Conservation (phyloP, 2,113 vertebrate species). For the Cinclus cinclus region DNA sequence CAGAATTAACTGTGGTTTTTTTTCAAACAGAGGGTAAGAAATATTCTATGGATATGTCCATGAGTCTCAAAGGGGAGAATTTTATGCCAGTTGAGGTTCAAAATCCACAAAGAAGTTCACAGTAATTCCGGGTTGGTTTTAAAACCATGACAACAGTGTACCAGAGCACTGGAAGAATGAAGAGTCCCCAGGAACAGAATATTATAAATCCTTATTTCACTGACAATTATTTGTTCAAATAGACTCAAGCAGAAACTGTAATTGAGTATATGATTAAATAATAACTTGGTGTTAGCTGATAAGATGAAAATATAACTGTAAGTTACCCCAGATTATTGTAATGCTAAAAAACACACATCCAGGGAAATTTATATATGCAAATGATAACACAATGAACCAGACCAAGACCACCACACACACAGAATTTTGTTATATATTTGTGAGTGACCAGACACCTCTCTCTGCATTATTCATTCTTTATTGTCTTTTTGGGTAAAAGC, state of each 20-base stretch:
- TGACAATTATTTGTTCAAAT: constrained; percentile 20
- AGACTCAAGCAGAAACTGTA: neutral
- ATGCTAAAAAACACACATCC: neutral
- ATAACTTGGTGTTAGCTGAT: neutral
- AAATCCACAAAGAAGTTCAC: neutral
- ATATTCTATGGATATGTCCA: no score
- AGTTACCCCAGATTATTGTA: neutral
- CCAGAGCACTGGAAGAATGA: neutral
- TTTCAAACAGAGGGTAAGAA: neutral
- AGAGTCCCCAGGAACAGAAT: neutral
- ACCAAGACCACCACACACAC: accelerated
- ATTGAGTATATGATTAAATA: neutral
- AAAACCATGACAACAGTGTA: neutral
- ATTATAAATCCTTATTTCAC: neutral
- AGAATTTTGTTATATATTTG: neutral
- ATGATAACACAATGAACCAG: neutral
- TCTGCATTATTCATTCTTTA: neutral
- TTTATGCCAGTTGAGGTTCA: neutral
- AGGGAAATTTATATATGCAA: neutral
- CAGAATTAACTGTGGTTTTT: neutral
- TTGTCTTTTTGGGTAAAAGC: neutral
- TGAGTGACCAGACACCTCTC: neutral
- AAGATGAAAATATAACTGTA: neutral
- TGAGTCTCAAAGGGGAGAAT: neutral
- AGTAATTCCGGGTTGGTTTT: neutral